phyloP scores from a whole-genome alignment of 2,797 vertebrate genomes.

The Falco berigora region DNA sequence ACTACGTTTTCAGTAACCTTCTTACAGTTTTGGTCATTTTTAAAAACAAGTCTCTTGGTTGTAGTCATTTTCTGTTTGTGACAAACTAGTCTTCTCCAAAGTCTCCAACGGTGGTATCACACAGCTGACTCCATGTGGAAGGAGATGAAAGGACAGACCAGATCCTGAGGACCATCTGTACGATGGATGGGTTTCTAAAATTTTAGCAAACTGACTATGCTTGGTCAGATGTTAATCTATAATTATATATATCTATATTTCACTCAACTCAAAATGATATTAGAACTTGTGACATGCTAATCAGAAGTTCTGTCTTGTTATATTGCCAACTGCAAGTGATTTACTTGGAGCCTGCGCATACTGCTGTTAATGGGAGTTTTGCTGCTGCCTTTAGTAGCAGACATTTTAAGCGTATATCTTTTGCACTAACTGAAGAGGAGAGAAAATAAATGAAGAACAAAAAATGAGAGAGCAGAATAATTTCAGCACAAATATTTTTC shows the following conservation, averaged over 20 bases:
- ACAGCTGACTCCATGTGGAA: not conserved
- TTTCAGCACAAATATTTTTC: not conserved
- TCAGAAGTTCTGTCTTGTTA: not conserved
- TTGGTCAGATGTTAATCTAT: not conserved
- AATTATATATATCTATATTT: not conserved
- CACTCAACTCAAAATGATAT: not conserved
- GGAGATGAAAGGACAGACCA: not conserved
- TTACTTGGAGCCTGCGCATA: not conserved
- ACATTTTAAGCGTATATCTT: not conserved
- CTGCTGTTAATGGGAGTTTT: not conserved
- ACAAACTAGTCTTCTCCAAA: not conserved
- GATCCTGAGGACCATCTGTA: not conserved
- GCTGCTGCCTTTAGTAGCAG: not conserved
- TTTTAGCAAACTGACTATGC: not conserved
- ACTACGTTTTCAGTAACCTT: not conserved
- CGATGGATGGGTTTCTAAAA: not conserved
- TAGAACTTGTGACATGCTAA: not conserved
- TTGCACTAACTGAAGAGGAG: not conserved
- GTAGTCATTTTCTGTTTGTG: not conserved
- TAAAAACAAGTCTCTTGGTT: not conserved
- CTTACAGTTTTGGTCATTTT: not conserved
- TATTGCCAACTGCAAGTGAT: not conserved
- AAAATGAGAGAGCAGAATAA: not conserved
- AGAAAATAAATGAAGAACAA: not conserved
- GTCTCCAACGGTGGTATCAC: not conserved